Percentiles rank a stretch among this genome's conserved stretches.
Evolutionary conservation across 2,797 vertebrate genomes (phyloP).

Genomic region (Urosaurus nigricauda): DNA sequence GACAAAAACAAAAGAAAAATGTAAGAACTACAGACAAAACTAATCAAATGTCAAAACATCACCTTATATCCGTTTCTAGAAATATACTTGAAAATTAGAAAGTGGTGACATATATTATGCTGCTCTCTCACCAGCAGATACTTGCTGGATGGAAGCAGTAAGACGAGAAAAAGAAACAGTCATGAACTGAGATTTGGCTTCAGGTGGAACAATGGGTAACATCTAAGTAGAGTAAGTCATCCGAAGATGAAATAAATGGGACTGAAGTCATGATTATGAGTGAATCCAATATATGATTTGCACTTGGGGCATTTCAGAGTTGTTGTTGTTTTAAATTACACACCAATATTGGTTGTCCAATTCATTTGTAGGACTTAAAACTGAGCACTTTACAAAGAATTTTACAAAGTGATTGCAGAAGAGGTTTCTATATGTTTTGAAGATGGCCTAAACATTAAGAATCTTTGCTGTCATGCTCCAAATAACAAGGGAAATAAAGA

Average conservation of each 20-base stretch:
- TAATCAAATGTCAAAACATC: neutral
- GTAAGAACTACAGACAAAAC: neutral
- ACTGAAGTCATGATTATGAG: neutral
- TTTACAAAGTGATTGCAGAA: neutral
- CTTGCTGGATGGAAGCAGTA: neutral
- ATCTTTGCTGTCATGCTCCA: slow-evolving; percentile 18
- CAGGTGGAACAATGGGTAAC: neutral
- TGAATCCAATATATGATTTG: neutral
- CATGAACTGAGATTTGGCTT: neutral
- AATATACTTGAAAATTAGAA: neutral
- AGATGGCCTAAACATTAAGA: neutral
- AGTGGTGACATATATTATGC: neutral
- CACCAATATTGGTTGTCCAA: slow-evolving; percentile 29
- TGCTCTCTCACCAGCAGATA: neutral
- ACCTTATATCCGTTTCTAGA: neutral
- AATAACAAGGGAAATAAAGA: slow-evolving; percentile 14
- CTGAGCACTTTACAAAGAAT: neutral
- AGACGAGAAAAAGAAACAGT: neutral
- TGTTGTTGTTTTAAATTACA: slow-evolving; percentile 11
- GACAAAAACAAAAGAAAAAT: neutral
- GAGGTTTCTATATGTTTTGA: neutral
- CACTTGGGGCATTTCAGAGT: neutral
- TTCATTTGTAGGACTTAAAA: slow-evolving; percentile 29
- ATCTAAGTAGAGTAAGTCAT: neutral
- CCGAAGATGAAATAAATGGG: neutral